These are phyloP conservation scores for Cygnus buccinator DNA, from an alignment of 2,113 vertebrate species.

Conservation along the genomic window DNA sequence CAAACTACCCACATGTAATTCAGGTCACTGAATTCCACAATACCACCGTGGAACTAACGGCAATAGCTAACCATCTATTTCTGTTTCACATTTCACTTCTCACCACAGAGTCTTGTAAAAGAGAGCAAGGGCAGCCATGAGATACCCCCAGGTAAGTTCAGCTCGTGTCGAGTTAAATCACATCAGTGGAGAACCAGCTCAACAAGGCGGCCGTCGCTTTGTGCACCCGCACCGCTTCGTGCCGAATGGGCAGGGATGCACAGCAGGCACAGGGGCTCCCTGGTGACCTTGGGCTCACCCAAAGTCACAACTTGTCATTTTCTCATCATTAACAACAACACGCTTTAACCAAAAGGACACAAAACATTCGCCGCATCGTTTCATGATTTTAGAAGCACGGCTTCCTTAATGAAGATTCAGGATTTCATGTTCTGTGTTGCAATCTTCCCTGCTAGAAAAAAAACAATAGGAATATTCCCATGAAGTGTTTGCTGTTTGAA, in stretches of 20 bases:
- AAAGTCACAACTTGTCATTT: neutral
- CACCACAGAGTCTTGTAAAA: neutral
- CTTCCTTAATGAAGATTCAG: neutral
- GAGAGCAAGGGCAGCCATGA: neutral
- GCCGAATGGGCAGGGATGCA: neutral
- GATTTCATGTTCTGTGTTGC: neutral
- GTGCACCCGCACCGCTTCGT: neutral
- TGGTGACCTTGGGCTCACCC: neutral
- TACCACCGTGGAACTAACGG: neutral
- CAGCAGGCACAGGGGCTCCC: fast-evolving
- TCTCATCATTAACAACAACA: neutral
- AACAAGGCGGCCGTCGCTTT: neutral
- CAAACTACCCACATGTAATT: neutral
- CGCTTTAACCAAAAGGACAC: neutral
- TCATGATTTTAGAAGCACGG: neutral
- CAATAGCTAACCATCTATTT: neutral
- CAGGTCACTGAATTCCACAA: neutral
- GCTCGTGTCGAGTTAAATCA: neutral
- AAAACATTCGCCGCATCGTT: neutral
- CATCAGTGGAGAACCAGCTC: neutral
- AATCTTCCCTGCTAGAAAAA: neutral
- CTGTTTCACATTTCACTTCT: neutral
- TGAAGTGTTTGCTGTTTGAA: neutral
- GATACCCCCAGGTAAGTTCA: neutral
- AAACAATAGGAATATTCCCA: neutral